Conservation (phyloP, 2,797 vertebrate genomes). For the Galago senegalensis region DNA sequence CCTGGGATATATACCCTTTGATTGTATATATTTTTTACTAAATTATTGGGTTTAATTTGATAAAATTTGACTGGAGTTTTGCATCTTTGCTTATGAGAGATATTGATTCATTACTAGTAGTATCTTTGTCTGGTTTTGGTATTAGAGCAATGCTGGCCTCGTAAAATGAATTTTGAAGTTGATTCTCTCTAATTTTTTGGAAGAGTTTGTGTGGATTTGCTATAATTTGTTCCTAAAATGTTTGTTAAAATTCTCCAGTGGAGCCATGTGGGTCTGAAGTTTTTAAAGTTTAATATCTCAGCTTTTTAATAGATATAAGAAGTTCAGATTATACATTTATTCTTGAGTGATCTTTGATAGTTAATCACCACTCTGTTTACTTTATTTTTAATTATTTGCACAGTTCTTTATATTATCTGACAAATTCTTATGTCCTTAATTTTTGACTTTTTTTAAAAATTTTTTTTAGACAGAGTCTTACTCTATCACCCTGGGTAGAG, state of each 20-base stretch:
- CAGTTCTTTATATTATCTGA: neutral
- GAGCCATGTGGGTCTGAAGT: neutral
- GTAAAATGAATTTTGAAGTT: neutral
- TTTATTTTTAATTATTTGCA: constrained; percentile 6
- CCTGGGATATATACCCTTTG: neutral
- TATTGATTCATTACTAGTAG: neutral
- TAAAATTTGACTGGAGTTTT: neutral
- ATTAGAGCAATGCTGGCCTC: neutral
- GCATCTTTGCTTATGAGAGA: neutral
- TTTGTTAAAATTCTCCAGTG: neutral
- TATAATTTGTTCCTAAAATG: neutral
- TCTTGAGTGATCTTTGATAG: neutral
- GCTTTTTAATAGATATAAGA: neutral
- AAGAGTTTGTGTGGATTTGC: neutral
- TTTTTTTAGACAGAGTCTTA: neutral
- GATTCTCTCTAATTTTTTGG: neutral
- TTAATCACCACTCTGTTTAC: neutral
- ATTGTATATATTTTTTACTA: neutral
- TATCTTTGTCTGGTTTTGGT: neutral
- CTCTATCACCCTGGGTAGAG: too few species aligned
- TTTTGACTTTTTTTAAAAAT: neutral
- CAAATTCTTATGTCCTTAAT: neutral
- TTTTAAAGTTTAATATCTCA: neutral
- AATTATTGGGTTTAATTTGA: neutral
- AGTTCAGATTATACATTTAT: neutral